These are phyloP conservation scores for Bufotes viridis DNA, from an alignment of 2,797 vertebrate genomes.

Conservation along the genomic window DNA sequence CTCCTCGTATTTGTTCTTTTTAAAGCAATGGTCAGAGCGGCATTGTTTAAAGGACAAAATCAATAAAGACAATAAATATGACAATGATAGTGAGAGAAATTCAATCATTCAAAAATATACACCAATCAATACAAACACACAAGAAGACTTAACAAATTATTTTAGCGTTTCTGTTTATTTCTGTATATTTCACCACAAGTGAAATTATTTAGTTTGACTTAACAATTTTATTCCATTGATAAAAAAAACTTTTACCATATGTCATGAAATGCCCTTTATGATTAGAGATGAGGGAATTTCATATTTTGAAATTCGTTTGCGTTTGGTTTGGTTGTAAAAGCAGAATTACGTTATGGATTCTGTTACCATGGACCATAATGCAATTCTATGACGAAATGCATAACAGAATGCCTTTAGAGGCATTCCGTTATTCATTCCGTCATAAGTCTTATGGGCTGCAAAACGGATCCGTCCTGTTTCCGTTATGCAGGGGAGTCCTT, in stretches of 20 bases:
- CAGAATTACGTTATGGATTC: too few species aligned
- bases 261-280: background rate
- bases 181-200: background rate
- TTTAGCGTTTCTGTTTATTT: background rate
- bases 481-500: too few species aligned
- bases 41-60: slow-evolving; percentile 12
- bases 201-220: background rate
- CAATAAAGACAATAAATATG: slow-evolving; percentile 15
- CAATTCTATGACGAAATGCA: too few species aligned
- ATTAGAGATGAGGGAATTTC: too few species aligned
- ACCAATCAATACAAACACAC: background rate
- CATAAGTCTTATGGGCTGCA: too few species aligned
- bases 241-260: background rate
- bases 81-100: slow-evolving; percentile 12
- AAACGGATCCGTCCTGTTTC: too few species aligned
- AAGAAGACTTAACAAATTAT: background rate
- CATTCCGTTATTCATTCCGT: too few species aligned
- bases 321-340: too few species aligned
- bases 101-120: slow-evolving; percentile 12
- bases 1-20: slow-evolving; percentile 12
- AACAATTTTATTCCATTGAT: background rate
- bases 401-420: too few species aligned
- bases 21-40: background rate
- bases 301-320: too few species aligned
- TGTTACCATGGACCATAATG: too few species aligned